Evolutionary conservation across 1,140 invertebrate species (phyloP).

Genomic region (Cherax quadricarinatus): DNA sequence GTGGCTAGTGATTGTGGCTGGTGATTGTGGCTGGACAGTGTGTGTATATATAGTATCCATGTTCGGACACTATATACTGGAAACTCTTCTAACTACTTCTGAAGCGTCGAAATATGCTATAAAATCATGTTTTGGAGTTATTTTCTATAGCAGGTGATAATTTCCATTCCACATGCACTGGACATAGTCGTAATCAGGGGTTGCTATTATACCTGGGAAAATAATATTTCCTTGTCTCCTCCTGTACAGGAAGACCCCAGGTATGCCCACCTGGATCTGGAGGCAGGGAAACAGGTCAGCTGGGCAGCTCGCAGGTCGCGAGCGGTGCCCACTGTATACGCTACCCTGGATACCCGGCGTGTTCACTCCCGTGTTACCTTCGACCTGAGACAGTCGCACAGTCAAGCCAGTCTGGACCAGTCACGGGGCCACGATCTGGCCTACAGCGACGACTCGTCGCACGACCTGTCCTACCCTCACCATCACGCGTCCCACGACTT

Average conservation of each 20-base stretch:
- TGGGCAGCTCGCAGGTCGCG: background rate
- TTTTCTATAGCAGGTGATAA: too few species aligned
- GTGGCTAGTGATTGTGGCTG: too few species aligned
- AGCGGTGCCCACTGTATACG: conserved; percentile 44
- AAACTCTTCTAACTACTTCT: too few species aligned
- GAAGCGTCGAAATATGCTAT: too few species aligned
- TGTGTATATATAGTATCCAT: too few species aligned
- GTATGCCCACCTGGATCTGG: conserved; percentile 50
- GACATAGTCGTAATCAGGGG: too few species aligned
- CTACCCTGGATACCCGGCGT: conserved; percentile 43
- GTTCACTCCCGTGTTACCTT: conserved; percentile 40
- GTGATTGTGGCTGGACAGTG: too few species aligned
- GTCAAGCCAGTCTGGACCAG: conserved; percentile 39
- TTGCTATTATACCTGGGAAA: too few species aligned
- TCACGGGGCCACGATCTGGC: conserved; percentile 18
- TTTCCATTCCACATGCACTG: too few species aligned
- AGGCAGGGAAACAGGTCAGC: conserved; percentile 18
- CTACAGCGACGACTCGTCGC: conserved; percentile 24
- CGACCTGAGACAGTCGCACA: conserved; percentile 50
- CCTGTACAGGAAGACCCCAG: conserved; percentile 33
- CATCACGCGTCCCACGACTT: background rate
- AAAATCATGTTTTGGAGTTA: too few species aligned
- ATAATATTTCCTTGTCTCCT: background rate
- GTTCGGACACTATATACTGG: too few species aligned
- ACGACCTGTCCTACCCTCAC: conserved; percentile 40